Percentiles rank a stretch among this genome's conserved stretches.
Evolutionary conservation across 2,888 invertebrate species (phyloP).

Genomic region (Lasioglossum lativentre): DNA sequence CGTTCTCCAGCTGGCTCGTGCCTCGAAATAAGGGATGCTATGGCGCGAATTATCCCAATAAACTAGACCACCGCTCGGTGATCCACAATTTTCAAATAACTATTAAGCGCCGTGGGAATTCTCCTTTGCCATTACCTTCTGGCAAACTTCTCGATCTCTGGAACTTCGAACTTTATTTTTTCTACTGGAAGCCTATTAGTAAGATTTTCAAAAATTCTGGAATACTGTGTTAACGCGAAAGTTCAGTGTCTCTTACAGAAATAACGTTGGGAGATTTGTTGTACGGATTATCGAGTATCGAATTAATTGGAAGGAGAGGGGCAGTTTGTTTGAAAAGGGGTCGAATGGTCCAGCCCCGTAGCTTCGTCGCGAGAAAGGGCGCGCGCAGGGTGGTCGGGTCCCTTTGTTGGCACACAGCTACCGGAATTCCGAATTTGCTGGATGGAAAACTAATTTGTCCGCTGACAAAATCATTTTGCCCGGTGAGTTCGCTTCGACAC

Average conservation of each 20-base stretch:
- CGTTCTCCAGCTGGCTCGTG: background rate
- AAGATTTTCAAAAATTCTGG: too few species aligned
- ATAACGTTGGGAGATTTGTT: background rate
- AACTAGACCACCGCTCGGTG: background rate
- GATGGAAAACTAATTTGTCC: slow-evolving; percentile 52
- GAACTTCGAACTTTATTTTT: background rate
- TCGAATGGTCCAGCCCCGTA: background rate
- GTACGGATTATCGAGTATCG: background rate
- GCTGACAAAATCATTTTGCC: slow-evolving; percentile 50
- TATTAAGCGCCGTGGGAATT: background rate
- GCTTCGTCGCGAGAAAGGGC: background rate
- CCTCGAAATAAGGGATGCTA: background rate
- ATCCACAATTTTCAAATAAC: slow-evolving; percentile 8
- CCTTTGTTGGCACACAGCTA: slow-evolving; percentile 32
- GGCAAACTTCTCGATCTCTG: background rate
- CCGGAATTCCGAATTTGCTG: slow-evolving; percentile 31
- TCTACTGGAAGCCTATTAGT: background rate
- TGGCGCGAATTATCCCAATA: slow-evolving; percentile 1
- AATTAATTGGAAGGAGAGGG: background rate
- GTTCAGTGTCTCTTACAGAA: background rate
- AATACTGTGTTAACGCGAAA: too few species aligned
- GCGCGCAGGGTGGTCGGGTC: slow-evolving; percentile 31
- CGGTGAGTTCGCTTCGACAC: slow-evolving; percentile 40
- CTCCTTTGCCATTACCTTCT: background rate
- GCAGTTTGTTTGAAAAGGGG: background rate